Percentiles rank a stretch among this genome's conserved stretches.
These are phyloP conservation scores for Silurus glanis DNA, from an alignment of 2,113 vertebrate genomes.

Conservation along the genomic window DNA sequence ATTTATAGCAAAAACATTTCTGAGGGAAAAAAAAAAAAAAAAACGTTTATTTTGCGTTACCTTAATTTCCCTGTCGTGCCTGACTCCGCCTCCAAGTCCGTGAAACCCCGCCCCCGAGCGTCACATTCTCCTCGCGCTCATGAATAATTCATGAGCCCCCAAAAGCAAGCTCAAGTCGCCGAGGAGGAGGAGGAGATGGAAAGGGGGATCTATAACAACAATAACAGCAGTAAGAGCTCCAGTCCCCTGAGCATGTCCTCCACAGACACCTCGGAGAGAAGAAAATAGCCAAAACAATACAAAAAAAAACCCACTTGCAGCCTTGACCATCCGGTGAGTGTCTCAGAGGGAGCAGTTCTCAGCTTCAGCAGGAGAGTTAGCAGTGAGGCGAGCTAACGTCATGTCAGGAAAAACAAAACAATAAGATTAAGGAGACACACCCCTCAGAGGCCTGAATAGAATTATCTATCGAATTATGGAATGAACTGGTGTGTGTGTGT, in stretches of 20 bases:
- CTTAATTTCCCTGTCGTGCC: constrained; percentile 34
- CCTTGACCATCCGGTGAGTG: constrained; percentile 22
- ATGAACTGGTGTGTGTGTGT: constrained; percentile 37
- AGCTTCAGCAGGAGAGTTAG: constrained; percentile 24
- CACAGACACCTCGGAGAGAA: neutral
- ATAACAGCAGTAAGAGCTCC: neutral
- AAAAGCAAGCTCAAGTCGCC: constrained; percentile 21
- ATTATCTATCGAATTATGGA: constrained; percentile 20
- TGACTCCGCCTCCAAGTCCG: constrained; percentile 39
- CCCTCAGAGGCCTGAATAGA: constrained; percentile 33
- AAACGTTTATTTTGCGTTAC: constrained; percentile 33
- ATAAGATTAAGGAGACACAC: constrained; percentile 47
- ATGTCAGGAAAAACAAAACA: constrained; percentile 46
- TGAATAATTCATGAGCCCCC: constrained; percentile 54
- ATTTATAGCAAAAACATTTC: neutral
- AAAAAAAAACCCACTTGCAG: constrained; percentile 3
- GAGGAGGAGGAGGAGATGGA: neutral
- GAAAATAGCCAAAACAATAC: constrained; percentile 4
- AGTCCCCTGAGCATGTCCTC: neutral
- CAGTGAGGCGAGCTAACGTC: constrained; percentile 49
- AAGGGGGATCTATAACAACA: neutral
- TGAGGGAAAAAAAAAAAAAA: neutral
- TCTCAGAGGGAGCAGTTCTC: constrained; percentile 24
- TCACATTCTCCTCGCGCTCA: constrained; percentile 46
- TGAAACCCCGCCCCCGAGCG: constrained; percentile 39